Conservation (phyloP, 2,113 vertebrate genomes). For the Thalassoma bifasciatum region DNA sequence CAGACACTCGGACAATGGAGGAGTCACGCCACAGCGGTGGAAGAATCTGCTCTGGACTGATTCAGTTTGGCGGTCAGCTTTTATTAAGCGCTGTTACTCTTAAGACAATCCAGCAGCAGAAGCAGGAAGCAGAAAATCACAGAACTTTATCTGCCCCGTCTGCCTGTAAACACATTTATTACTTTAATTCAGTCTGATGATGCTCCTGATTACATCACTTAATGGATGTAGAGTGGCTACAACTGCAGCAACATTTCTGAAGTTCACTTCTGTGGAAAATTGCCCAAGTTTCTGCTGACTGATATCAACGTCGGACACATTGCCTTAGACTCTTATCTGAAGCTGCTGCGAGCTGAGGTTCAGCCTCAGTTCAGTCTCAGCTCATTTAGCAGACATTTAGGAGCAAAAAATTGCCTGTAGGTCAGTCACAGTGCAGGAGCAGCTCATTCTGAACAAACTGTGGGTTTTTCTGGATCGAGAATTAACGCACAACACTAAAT, state of each 20-base stretch:
- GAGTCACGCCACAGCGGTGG: slow-evolving; percentile 6
- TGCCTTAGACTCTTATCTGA: slow-evolving; percentile 23
- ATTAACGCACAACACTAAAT: slow-evolving; percentile 2
- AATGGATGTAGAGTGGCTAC: background rate
- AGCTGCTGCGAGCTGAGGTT: slow-evolving; percentile 43
- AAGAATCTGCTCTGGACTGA: slow-evolving; percentile 32
- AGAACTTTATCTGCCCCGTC: background rate
- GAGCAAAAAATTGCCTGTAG: slow-evolving; percentile 48
- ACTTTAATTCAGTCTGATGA: background rate
- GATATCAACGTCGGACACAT: slow-evolving; percentile 30
- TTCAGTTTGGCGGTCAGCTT: slow-evolving; percentile 40
- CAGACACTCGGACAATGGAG: slow-evolving; percentile 28
- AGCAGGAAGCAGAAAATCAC: background rate
- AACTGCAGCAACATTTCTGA: background rate
- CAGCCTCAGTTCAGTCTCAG: slow-evolving; percentile 45
- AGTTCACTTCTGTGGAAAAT: background rate
- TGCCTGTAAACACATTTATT: slow-evolving; percentile 2
- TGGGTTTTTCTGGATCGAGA: slow-evolving; percentile 5
- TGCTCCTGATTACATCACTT: background rate
- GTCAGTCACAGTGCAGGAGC: slow-evolving; percentile 45
- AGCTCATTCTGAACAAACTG: slow-evolving; percentile 34
- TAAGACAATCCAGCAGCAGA: slow-evolving; percentile 10
- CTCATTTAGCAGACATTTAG: slow-evolving; percentile 60
- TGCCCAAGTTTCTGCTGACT: background rate
- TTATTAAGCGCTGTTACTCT: slow-evolving; percentile 6